Evolutionary conservation across 2,797 vertebrate genomes (phyloP), one percentile per base, ranked within the genome.

Genomic region (Sebastes iracundus): DNA sequence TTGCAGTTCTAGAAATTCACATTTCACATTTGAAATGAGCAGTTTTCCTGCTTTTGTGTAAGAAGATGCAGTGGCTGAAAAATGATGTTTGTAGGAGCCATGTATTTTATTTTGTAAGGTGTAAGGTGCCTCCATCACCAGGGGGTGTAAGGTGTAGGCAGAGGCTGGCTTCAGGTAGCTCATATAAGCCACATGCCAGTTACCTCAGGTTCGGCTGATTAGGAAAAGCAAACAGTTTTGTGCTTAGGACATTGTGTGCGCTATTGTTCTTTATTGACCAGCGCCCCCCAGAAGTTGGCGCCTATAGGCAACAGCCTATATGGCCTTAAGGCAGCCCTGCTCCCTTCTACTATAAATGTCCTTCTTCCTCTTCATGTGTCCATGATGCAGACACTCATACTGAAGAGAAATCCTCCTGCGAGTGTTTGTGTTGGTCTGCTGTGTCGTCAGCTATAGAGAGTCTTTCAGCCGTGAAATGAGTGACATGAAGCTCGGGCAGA

Each of bases 401-500:
- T 71, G 28, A 73, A 63, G 53, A 76, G 32, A 74, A 53, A 71
- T 28, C 46, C 63, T 67, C 18, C 46, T 28, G 49, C 0, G 8
- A 72, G 67, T 72, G 55, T 25, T 66, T 75, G 32, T 59, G 46
- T 53, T 77, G n/a, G 23, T 72, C 67, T 20, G 52, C 59, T 77
- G 46, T 67, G 30, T 67, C 2, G 7, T 32, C 71, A 33, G 27
- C 23, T 66, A 12, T 4, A 38, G 8, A 56, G 72, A 75, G 22
- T 52, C 58, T 71, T 23, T 84, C 71, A 75, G 64, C 56, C 10
- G 16, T 81, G 72, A 84, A 84, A 73, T 66, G 71, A 86, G 12
- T 52, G 69, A 82, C 66, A 72, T 59, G 71, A 59, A 67, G 55
- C 56, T 46, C 4, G 30, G 8, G 14, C 2, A 20, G 10, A 38